phyloP scores from a whole-genome alignment of 2,888 invertebrate genomes.

The Drosophila neutralis region DNA sequence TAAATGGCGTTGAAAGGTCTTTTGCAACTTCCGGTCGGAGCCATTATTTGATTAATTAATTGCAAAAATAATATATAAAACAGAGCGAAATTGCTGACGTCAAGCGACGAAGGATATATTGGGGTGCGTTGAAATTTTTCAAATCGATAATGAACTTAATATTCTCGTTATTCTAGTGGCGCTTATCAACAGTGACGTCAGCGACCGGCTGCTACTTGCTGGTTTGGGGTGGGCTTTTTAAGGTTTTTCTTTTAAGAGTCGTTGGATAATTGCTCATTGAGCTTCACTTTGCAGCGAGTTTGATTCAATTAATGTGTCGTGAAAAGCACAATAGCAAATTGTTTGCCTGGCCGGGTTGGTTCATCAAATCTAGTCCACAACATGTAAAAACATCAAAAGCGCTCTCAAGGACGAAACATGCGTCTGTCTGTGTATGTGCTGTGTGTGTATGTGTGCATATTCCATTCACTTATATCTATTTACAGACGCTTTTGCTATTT shows the following conservation, averaged over 20 bases:
- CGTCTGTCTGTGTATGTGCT: conserved; percentile 1
- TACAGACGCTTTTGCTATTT: conserved; percentile 60
- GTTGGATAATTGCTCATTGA: conserved; percentile 70
- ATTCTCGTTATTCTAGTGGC: conserved; percentile 55
- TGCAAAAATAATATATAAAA: conserved; percentile 18
- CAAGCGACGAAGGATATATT: conserved; percentile 42
- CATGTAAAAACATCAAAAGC: conserved; percentile 28
- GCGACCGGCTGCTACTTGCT: background rate
- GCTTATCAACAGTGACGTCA: conserved; percentile 71
- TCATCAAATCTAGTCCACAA: conserved; percentile 42
- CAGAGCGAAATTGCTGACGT: conserved; percentile 55
- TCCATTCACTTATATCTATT: conserved; percentile 50
- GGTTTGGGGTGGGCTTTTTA: background rate
- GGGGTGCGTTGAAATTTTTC: conserved; percentile 6
- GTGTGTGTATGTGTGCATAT: conserved; percentile 13
- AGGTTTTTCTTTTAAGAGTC: conserved; percentile 2
- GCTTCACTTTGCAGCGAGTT: conserved; percentile 52
- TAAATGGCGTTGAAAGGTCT: conserved; percentile 61
- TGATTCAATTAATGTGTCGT: conserved; percentile 70
- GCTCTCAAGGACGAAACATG: conserved; percentile 24
- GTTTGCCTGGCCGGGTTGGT: conserved; percentile 35
- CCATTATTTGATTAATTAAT: conserved; percentile 66
- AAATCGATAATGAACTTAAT: conserved; percentile 73
- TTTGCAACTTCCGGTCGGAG: conserved; percentile 51
- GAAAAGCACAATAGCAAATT: conserved; percentile 29